Evolutionary conservation across 2,888 invertebrate genomes (phyloP).

Genomic region (Microdon myrmicae): DNA sequence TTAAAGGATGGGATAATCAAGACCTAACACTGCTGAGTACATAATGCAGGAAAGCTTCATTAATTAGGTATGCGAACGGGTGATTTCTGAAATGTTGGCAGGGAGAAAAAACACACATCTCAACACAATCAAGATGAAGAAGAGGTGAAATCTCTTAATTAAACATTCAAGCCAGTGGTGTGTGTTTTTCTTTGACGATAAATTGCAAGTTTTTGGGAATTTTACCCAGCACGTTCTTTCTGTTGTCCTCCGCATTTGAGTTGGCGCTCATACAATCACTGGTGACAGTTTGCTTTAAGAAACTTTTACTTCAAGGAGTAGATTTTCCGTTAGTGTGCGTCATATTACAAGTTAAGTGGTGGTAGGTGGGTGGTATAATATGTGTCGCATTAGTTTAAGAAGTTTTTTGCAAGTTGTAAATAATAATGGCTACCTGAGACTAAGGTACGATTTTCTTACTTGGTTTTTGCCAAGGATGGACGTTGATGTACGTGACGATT

Average conservation of each 20-base stretch:
- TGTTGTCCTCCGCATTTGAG: no score
- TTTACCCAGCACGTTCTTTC: slow-evolving; percentile 34
- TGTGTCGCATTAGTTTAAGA: no score
- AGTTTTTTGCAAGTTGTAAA: no score
- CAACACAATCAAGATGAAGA: no score
- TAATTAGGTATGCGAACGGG: slow-evolving; percentile 33
- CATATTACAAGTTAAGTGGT: slow-evolving; percentile 48
- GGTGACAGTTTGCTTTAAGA: slow-evolving; percentile 38
- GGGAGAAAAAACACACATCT: slow-evolving; percentile 12
- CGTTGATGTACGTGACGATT: no score
- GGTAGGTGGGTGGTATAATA: no score
- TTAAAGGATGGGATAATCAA: not conserved
- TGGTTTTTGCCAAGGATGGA: no score
- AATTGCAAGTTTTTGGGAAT: slow-evolving; percentile 36
- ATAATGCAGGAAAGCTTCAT: slow-evolving; percentile 30
- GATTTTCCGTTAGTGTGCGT: slow-evolving; percentile 34
- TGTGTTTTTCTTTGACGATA: slow-evolving; percentile 32
- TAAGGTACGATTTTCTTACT: no score
- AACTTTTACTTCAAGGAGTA: slow-evolving; percentile 31
- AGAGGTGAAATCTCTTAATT: slow-evolving; percentile 39
- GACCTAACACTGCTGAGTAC: not conserved
- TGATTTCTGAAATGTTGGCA: slow-evolving; percentile 33
- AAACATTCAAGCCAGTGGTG: slow-evolving; percentile 37
- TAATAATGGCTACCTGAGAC: no score
- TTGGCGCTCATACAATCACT: no score